Percentiles rank a stretch among this genome's conserved stretches.
Conservation (phyloP, 2,797 vertebrate genomes). For the Glyptemys insculpta region DNA sequence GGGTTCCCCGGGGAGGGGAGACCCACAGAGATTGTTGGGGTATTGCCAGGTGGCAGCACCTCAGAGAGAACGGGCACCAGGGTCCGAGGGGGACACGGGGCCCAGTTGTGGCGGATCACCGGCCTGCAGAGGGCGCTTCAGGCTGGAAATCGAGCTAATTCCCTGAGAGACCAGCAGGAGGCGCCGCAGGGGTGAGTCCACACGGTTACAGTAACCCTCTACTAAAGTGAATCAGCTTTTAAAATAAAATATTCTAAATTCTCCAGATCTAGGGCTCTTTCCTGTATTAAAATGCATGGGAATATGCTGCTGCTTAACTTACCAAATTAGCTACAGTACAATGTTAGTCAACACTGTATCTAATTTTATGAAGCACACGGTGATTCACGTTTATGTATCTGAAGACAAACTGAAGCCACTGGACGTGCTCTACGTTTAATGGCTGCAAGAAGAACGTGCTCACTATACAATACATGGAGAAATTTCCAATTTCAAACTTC, state of each 20-base stretch:
- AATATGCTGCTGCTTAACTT: background rate
- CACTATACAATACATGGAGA: conserved; percentile 5
- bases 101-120: too few species aligned
- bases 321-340: conserved; percentile 25
- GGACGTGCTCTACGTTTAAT: background rate
- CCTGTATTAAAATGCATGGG: conserved; percentile 13
- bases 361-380: background rate
- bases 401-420: background rate
- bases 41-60: too few species aligned
- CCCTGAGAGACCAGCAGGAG: too few species aligned
- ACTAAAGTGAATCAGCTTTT: conserved; percentile 15
- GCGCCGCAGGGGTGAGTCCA: too few species aligned
- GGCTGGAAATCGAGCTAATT: too few species aligned
- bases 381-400: background rate
- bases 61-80: too few species aligned
- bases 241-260: conserved; percentile 25
- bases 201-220: accelerated
- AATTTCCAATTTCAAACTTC: conserved; percentile 23
- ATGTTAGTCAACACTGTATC: background rate
- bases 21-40: too few species aligned
- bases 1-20: too few species aligned
- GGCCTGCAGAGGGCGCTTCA: too few species aligned
- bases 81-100: too few species aligned
- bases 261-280: background rate
- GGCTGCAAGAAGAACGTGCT: background rate